Evolutionary conservation across 2,113 vertebrate species (phyloP).

Genomic region (Arvicanthis niloticus): DNA sequence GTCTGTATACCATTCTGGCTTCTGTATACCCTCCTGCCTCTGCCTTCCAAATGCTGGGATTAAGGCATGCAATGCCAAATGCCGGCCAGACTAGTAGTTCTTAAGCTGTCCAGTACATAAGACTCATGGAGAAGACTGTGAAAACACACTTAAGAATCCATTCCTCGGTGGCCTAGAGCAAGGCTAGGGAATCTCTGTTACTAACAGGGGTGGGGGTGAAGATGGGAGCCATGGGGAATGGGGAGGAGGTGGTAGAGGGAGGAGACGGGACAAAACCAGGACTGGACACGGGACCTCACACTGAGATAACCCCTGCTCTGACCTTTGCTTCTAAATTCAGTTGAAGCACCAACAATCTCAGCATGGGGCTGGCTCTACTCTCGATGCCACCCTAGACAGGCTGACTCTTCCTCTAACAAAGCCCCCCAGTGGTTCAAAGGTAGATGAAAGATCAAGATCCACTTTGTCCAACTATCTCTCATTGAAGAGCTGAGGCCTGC

Average conservation of each 20-base stretch:
- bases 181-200: not conserved
- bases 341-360: not conserved
- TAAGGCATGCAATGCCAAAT: not conserved
- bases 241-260: no score
- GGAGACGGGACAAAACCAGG: no score
- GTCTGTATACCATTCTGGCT: not conserved
- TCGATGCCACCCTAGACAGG: not conserved
- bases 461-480: not conserved
- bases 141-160: not conserved
- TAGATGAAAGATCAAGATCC: not conserved
- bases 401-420: not conserved
- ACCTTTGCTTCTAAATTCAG: not conserved
- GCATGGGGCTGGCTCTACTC: not conserved
- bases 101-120: not conserved
- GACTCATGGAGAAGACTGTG: not conserved
- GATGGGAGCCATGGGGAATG: no score
- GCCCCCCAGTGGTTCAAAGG: not conserved
- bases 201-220: not conserved
- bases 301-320: not conserved
- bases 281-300: not conserved
- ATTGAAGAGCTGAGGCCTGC: not conserved
- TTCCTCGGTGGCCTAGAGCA: not conserved
- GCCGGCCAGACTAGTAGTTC: not conserved
- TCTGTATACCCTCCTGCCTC: not conserved
- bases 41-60: not conserved